Conservation (phyloP, 2,797 vertebrate species). For the Oceanodroma leucorhoa region DNA sequence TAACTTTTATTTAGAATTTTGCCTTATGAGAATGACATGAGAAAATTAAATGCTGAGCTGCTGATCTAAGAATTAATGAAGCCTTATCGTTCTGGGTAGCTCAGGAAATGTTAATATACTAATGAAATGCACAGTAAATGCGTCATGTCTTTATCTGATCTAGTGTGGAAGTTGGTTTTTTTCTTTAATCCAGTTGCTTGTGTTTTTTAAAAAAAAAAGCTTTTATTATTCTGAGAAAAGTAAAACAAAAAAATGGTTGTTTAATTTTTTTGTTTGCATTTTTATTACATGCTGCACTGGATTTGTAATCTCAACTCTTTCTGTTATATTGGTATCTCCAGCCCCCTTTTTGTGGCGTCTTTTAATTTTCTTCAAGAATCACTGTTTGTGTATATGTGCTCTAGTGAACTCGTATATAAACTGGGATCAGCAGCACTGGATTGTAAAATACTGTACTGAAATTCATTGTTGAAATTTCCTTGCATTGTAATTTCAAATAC, state of each 20-base stretch:
- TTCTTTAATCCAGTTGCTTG: background rate
- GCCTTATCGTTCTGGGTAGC: slow-evolving; percentile 44
- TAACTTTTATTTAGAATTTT: slow-evolving; percentile 40
- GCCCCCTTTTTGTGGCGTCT: slow-evolving; percentile 44
- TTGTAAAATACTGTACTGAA: slow-evolving; percentile 71
- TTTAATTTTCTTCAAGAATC: slow-evolving; percentile 46
- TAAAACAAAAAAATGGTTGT: background rate
- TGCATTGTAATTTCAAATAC: slow-evolving; percentile 73
- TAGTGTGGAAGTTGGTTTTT: background rate
- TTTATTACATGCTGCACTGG: background rate
- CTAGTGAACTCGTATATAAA: slow-evolving; percentile 54
- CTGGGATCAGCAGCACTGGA: slow-evolving; percentile 68
- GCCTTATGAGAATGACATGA: slow-evolving; percentile 26
- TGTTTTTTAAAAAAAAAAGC: background rate
- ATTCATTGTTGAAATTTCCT: slow-evolving; percentile 66
- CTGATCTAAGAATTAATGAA: background rate
- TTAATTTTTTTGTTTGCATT: background rate
- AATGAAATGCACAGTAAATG: background rate
- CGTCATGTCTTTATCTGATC: background rate
- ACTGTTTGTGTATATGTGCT: slow-evolving; percentile 63
- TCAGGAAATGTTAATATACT: slow-evolving; percentile 16
- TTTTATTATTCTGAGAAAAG: background rate
- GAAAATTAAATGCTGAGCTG: background rate
- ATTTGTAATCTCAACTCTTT: background rate
- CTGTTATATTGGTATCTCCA: slow-evolving; percentile 69